phyloP scores from a whole-genome alignment of 2,113 vertebrate species.

The Pluvialis apricaria region DNA sequence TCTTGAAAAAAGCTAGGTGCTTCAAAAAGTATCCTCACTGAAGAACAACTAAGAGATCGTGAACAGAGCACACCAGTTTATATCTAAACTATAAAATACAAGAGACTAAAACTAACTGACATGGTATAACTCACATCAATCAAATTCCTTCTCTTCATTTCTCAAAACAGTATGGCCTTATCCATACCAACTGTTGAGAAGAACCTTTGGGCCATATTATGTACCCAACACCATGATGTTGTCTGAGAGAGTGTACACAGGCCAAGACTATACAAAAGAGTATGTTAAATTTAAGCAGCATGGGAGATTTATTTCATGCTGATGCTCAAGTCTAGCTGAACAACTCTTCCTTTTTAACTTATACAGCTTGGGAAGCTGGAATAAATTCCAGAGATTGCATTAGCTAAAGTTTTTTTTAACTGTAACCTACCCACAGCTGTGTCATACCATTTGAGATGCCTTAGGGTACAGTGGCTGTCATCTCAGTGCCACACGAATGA shows the following conservation, averaged over 20 bases:
- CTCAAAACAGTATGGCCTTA: background rate
- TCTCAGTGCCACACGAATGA: background rate
- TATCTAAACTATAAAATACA: background rate
- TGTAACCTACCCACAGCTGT: background rate
- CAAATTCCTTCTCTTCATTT: background rate
- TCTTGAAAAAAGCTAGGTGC: background rate
- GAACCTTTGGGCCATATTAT: background rate
- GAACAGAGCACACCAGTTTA: background rate
- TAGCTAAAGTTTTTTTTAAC: background rate
- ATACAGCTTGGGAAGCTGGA: background rate
- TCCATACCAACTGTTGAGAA: background rate
- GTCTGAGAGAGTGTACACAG: background rate
- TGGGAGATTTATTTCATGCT: background rate
- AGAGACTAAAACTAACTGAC: background rate
- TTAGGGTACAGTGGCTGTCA: background rate
- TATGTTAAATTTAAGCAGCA: background rate
- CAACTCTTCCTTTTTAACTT: background rate
- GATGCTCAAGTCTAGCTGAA: background rate
- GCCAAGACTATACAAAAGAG: accelerated
- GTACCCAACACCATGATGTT: background rate
- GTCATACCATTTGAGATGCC: background rate
- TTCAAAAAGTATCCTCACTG: background rate
- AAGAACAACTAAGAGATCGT: background rate
- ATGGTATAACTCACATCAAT: background rate
- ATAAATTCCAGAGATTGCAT: background rate